Evolutionary conservation across 2,797 vertebrate genomes (phyloP).

Genomic region (Clarias pachynema): DNA sequence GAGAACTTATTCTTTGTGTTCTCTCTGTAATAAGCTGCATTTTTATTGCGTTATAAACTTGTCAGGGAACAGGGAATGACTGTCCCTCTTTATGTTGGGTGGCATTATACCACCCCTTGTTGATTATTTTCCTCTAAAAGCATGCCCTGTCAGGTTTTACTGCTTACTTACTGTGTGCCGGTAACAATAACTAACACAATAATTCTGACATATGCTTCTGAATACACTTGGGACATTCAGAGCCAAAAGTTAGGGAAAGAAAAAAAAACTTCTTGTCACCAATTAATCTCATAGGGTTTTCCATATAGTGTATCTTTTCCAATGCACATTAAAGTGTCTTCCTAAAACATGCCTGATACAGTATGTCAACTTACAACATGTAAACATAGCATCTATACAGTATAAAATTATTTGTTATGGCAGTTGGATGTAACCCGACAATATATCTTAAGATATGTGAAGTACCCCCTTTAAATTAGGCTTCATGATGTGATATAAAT

Average conservation of each 20-base stretch:
- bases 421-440: conserved; percentile 15
- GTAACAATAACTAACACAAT: conserved; percentile 6
- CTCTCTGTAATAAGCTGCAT: conserved; percentile 2
- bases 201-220: conserved; percentile 23
- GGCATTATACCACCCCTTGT: background rate
- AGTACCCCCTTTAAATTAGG: conserved; percentile 10
- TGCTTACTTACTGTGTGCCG: background rate
- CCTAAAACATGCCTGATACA: conserved; percentile 40
- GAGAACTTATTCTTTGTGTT: background rate
- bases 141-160: conserved; percentile 6
- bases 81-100: background rate
- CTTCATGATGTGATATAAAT: conserved; percentile 10
- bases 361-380: conserved; percentile 38
- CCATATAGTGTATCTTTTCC: conserved; percentile 13
- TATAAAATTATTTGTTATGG: conserved; percentile 20
- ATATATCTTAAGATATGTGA: conserved; percentile 31
- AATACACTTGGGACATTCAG: conserved; percentile 28
- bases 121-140: conserved; percentile 16
- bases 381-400: conserved; percentile 35
- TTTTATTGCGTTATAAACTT: conserved; percentile 18
- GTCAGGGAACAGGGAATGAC: background rate
- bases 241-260: conserved; percentile 30
- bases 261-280: background rate
- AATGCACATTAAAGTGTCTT: conserved; percentile 43
- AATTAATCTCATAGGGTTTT: conserved; percentile 35